A percentile compares a stretch with the other conserved stretches of the same genome.
Evolutionary conservation across 2,797 vertebrate species (phyloP).

Genomic region (Mico argentatus): DNA sequence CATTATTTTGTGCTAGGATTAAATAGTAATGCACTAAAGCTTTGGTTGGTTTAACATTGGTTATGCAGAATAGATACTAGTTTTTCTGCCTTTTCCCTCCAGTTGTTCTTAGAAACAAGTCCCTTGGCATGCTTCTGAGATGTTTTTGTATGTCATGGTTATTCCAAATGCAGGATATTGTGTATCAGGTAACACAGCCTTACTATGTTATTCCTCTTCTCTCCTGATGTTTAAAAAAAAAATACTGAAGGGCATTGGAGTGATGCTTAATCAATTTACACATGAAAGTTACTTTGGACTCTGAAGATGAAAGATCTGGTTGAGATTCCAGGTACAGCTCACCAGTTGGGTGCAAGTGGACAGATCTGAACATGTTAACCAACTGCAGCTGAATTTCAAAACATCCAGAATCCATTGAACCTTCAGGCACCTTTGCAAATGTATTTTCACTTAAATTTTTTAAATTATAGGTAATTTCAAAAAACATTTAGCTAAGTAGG

Average conservation of each 20-base stretch:
- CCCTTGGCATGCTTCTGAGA: not conserved
- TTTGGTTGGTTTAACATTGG: not conserved
- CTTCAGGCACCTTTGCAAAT: slow-evolving; percentile 54
- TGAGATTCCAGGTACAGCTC: not conserved
- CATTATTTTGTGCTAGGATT: not conserved
- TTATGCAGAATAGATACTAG: not conserved
- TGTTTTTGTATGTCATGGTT: not conserved
- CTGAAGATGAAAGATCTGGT: slow-evolving; percentile 51
- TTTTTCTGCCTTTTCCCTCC: not conserved
- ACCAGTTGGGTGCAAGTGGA: not conserved
- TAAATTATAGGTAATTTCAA: slow-evolving; percentile 62
- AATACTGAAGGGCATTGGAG: not conserved
- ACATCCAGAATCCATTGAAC: slow-evolving; percentile 6
- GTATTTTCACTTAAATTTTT: slow-evolving; percentile 58
- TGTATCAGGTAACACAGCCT: not conserved
- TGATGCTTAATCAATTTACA: slow-evolving; percentile 45
- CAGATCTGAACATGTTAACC: not conserved
- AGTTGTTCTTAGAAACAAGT: not conserved
- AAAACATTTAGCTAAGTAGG: slow-evolving; percentile 43
- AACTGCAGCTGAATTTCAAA: slow-evolving; percentile 46
- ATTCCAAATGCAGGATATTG: not conserved
- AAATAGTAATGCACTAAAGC: not conserved
- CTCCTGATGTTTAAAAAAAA: not conserved
- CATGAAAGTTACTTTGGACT: slow-evolving; percentile 41
- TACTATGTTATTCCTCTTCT: not conserved